These are phyloP conservation scores for Drosophila siamana DNA, from an alignment of 2,888 invertebrate genomes.

Conservation along the genomic window DNA sequence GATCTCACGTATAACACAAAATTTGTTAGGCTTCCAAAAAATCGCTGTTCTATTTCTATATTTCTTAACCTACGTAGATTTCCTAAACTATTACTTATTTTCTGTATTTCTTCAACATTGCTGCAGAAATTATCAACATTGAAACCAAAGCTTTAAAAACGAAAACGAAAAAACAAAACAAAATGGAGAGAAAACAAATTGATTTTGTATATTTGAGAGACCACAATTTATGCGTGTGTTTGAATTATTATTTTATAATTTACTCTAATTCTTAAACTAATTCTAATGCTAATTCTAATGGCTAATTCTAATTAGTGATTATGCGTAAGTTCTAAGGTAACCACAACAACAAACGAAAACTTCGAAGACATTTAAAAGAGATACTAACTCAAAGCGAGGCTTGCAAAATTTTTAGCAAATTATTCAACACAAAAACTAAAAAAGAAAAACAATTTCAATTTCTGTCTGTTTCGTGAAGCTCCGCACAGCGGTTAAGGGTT, in stretches of 20 bases:
- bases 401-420: slow-evolving; percentile 54
- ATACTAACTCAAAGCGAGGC: slow-evolving; percentile 67
- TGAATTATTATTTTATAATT: slow-evolving; percentile 31
- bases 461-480: slow-evolving; percentile 12
- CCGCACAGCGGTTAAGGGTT: slow-evolving; percentile 31
- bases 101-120: slow-evolving; percentile 55
- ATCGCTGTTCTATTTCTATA: slow-evolving; percentile 35
- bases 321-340: slow-evolving; percentile 30
- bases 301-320: slow-evolving; percentile 49
- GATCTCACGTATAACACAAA: slow-evolving; percentile 69
- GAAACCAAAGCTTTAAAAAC: slow-evolving; percentile 79
- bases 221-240: slow-evolving; percentile 59
- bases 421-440: slow-evolving; percentile 35
- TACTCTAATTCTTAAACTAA: slow-evolving; percentile 42
- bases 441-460: background rate
- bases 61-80: slow-evolving; percentile 10
- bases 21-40: slow-evolving; percentile 65
- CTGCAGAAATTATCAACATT: slow-evolving; percentile 77
- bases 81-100: slow-evolving; percentile 18
- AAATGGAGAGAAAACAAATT: slow-evolving; percentile 23
- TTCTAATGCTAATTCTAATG: slow-evolving; percentile 39
- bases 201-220: slow-evolving; percentile 38
- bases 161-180: slow-evolving; percentile 24
- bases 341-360: slow-evolving; percentile 4
- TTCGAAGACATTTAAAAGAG: slow-evolving; percentile 55